These are phyloP conservation scores for Gymnoscopelus braueri DNA, from an alignment of 2,797 vertebrate genomes.

Conservation along the genomic window DNA sequence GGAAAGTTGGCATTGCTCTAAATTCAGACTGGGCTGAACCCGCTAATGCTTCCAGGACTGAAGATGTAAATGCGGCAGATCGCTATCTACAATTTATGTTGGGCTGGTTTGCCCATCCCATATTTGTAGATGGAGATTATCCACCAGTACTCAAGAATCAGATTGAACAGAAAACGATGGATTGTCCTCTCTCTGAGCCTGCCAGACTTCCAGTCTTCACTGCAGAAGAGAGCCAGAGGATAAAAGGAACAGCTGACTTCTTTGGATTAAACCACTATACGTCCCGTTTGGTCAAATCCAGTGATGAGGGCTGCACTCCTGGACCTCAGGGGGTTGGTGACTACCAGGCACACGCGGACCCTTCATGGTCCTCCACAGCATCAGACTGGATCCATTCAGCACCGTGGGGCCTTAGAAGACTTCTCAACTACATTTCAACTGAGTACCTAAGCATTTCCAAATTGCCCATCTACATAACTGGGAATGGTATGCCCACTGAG, in stretches of 20 bases:
- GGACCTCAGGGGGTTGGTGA: conserved; percentile 85
- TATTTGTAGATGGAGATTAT: conserved; percentile 94
- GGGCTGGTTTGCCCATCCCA: conserved; percentile 95
- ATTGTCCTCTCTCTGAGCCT: conserved; percentile 75
- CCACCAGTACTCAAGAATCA: conserved; percentile 83
- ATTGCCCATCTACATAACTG: conserved; percentile 88
- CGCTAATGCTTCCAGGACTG: conserved; percentile 54
- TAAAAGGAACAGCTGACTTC: conserved; percentile 91
- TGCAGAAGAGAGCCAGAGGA: conserved; percentile 80
- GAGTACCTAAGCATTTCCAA: conserved; percentile 80
- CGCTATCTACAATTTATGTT: conserved; percentile 92
- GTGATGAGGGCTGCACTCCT: conserved; percentile 70
- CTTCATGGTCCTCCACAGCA: conserved; percentile 84
- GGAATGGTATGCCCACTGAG: conserved; percentile 84
- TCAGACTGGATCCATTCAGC: conserved; percentile 86
- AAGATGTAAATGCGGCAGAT: conserved; percentile 86
- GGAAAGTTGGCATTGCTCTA: conserved; percentile 90
- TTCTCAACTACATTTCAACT: conserved; percentile 87
- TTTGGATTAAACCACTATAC: conserved; percentile 94
- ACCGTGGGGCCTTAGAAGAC: conserved; percentile 89
- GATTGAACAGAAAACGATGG: conserved; percentile 75
- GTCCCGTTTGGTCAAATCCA: conserved; percentile 79
- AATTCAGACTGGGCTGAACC: conserved; percentile 95
- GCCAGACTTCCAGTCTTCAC: conserved; percentile 87
- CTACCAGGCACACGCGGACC: conserved; percentile 82